Conservation (phyloP, 2,797 vertebrate species). For the Pogonophryne albipinna region DNA sequence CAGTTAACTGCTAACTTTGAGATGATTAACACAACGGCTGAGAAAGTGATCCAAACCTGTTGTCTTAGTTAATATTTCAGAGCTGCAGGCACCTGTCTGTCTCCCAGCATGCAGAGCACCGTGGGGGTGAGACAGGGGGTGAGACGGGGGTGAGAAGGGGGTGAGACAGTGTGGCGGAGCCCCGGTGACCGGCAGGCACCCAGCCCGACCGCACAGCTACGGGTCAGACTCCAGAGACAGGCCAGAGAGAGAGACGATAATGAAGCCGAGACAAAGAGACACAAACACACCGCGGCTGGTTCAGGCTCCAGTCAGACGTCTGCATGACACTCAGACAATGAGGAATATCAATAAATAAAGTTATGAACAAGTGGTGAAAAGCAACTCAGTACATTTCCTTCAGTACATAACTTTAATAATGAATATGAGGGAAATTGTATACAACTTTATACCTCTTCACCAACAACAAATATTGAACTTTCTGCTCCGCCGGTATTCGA, state of each 20-base stretch:
- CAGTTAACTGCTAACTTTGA: not conserved
- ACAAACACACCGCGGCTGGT: conserved; percentile 7
- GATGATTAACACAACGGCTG: not conserved
- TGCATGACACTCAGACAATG: not conserved
- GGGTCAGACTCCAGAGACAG: conserved; percentile 72
- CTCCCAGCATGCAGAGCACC: conserved; percentile 32
- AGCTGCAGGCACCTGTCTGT: conserved; percentile 58
- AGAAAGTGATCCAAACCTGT: not conserved
- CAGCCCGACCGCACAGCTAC: conserved; percentile 73
- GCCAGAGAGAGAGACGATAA: conserved; percentile 56
- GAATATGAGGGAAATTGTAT: no score
- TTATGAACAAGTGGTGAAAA: not conserved
- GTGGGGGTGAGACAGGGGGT: conserved; percentile 19
- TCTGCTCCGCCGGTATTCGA: no score
- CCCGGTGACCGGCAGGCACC: conserved; percentile 74
- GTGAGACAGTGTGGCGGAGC: conserved; percentile 73
- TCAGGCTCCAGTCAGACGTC: not conserved
- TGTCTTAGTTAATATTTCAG: not conserved
- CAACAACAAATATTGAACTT: no score
- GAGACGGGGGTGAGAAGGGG: not conserved
- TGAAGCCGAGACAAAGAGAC: conserved; percentile 60
- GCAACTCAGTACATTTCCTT: not conserved
- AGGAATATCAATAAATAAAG: not conserved
- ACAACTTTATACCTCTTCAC: not conserved
- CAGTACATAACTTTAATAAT: no score